These are phyloP conservation scores for Caenorhabditis sp. DNA, from an alignment of 2,888 invertebrate species.

Conservation along the genomic window DNA sequence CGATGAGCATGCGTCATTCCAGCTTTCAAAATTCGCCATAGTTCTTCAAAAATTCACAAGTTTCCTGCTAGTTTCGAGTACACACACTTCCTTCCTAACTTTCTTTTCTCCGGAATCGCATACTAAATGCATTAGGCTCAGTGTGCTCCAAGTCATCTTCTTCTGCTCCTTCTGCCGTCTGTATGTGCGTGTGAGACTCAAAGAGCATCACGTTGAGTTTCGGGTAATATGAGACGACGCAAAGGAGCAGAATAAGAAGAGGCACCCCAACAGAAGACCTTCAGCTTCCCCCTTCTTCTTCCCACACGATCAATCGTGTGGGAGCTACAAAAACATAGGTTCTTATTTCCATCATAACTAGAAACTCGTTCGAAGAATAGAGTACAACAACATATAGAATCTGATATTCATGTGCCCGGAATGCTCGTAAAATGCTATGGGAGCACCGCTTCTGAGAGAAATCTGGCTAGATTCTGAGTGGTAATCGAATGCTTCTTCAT, in stretches of 20 bases:
- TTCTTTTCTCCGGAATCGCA: conserved; percentile 43
- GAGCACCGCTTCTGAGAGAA: conserved; percentile 25
- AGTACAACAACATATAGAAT: conserved; percentile 16
- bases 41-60: conserved; percentile 58
- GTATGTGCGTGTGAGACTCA: conserved; percentile 51
- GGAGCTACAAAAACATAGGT: conserved; percentile 38
- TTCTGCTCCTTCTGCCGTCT: conserved; percentile 20
- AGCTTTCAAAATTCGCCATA: background rate
- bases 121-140: conserved; percentile 63
- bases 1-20: background rate
- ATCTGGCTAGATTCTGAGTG: conserved; percentile 13
- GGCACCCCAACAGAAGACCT: conserved; percentile 2
- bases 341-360: conserved; percentile 2
- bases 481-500: conserved; percentile 46
- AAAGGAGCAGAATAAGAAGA: conserved; percentile 46
- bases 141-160: conserved; percentile 49
- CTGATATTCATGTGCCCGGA: conserved; percentile 38
- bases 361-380: background rate
- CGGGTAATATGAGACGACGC: conserved; percentile 66
- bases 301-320: conserved; percentile 10
- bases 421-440: conserved; percentile 52
- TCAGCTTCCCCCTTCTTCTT: conserved; percentile 13
- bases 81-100: conserved; percentile 25
- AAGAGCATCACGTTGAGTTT: conserved; percentile 66
- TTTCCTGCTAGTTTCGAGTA: conserved; percentile 24